These are phyloP conservation scores for Entelurus aequoreus DNA, from an alignment of 2,113 vertebrate genomes.

Conservation along the genomic window DNA sequence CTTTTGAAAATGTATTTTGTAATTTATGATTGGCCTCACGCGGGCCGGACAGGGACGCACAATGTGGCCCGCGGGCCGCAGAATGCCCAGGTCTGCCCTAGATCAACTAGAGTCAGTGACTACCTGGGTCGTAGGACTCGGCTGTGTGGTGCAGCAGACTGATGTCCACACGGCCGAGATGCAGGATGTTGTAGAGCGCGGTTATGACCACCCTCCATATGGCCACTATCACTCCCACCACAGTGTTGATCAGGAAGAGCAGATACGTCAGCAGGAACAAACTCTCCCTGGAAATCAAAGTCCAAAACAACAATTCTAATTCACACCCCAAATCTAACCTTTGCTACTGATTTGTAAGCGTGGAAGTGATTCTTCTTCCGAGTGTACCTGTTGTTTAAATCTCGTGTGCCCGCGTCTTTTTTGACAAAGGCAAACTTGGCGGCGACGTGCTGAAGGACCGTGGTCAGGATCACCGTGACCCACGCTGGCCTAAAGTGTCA, in stretches of 20 bases:
- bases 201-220: conserved; percentile 79
- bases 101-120: too few species aligned
- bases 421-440: conserved; percentile 79
- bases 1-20: too few species aligned
- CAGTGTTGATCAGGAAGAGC: conserved; percentile 79
- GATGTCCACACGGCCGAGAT: conserved; percentile 80
- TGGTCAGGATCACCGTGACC: conserved; percentile 73
- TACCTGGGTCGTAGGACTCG: conserved; percentile 80
- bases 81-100: too few species aligned
- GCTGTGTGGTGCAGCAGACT: conserved; percentile 75
- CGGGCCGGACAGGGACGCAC: too few species aligned
- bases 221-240: conserved; percentile 68
- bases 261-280: conserved; percentile 78
- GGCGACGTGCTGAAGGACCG: conserved; percentile 70
- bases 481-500: conserved; percentile 79
- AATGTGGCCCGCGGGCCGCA: too few species aligned
- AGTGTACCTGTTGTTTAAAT: conserved; percentile 65
- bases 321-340: not conserved
- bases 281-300: conserved; percentile 61
- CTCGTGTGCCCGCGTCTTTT: conserved; percentile 59
- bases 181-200: conserved; percentile 77
- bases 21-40: too few species aligned
- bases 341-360: too few species aligned
- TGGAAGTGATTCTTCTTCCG: too few species aligned
- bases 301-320: not conserved